Base-by-base conservation (phyloP, 2,888 invertebrate genomes). In the Drosophila meridiana region DNA sequence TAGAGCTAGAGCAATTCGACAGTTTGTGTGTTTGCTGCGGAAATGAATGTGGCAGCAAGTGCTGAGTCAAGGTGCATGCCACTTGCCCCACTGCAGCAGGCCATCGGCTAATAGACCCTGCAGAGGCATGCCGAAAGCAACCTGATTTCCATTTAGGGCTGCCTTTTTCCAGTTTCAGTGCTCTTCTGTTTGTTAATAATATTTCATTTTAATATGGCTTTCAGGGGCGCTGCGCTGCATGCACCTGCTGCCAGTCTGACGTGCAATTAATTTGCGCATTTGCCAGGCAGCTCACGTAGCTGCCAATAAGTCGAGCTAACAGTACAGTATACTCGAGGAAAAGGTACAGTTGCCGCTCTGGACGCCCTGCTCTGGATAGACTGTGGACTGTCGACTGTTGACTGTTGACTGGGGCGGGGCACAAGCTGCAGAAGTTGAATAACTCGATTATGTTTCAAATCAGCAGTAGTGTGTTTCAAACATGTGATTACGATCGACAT, bases 241-340 rank as follows among this genome's bases (percentile, higher is more conserved):
- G 30, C 20, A 28, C 9, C 26, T 47, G 66, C 30, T 42, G 66
- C 26, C 56, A 71, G 55, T 72, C 71, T 61, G 48, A 42, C 48
- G 36, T 13, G 50, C 60, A 73, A 74, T 73, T 73, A 79, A 74
- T 68, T 56, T 66, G 32, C 48, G 13, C 42, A 64, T 60, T 68
- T 42, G 45, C 28, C 36, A 68, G 61, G 61, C 79, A 53, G 7
- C 45, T 34, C 76, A 74, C 79, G 74, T 74, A 74, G 32, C 48
- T 62, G 57, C 13, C 62, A 59, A 62, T 78, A 65, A 72, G 55
- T 30, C 45, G 47, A 48, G 59, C 48, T 50, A 47, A 47, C 14
- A n/a, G 28, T 47, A n/a, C 43, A 34, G 32, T 0, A 68, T 13
- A 69, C 38, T 43, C 7, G 9, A 34, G 52, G 11, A 40, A 40